Base-by-base conservation (phyloP, 2,113 vertebrate species). In the Prionailurus bengalensis region DNA sequence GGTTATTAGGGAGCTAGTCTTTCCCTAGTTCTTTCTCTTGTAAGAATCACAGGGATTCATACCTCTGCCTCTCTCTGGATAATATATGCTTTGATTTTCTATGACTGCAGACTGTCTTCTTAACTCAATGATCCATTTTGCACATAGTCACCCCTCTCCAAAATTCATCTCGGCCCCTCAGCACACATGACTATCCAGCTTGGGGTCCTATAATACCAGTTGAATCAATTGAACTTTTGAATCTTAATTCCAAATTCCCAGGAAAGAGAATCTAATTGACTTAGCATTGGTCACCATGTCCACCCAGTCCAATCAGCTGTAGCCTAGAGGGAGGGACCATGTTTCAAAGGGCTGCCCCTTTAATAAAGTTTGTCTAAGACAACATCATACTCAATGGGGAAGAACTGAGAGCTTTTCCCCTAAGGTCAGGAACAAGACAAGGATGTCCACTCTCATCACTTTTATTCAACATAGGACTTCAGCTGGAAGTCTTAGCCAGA, bases 61-160 rank as follows among this genome's bases (percentile, higher is more conserved):
- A 48, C 78, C 33, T 89, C 82, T 87, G 12, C 39, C 83, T 94
- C 29, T 89, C 29, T 93, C 42, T 86, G 21, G n/a, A 76, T 93
- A 90, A 82, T 45, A 63, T 48, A 51, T 29, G 25, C 58, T 97
- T 88, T 93, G 42, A 71, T 85, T 91, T 92, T 27, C 76, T 45
- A 55, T 85, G 51, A 51, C 70, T 93, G 53, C 58, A 91, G 48
- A 55, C 21, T 89, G 29, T 53, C 23, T 90, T 65, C 31, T 84
- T 83, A 88, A 58, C 42, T 88, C 19, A 91, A 4, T 89, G 33
- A 58, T 92, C 58, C 29, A 55, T 95, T 97, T 95, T 94, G 58
- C 21, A n/a, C 0, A 10, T 63, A 36, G 29, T 71, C 7, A 6
- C 31, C 7, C 45, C 13, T 29, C 42, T 78, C 42, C 42, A 70